Percentiles rank a stretch among this genome's conserved stretches.
These are phyloP conservation scores for Antheraea pernyi DNA, from an alignment of 1,140 invertebrate species.

Conservation along the genomic window DNA sequence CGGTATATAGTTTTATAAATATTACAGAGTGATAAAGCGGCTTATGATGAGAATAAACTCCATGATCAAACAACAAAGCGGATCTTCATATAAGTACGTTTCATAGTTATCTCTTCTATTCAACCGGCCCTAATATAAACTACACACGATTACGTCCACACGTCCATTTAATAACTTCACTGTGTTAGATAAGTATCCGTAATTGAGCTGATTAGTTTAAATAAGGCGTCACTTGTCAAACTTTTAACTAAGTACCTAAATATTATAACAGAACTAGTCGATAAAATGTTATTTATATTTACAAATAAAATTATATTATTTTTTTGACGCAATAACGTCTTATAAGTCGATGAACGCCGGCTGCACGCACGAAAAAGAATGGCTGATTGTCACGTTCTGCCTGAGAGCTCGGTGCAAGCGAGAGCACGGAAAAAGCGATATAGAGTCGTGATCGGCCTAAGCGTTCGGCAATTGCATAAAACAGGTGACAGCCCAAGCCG, in stretches of 20 bases:
- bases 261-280: background rate
- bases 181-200: background rate
- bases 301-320: too few relatives aligned
- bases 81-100: background rate
- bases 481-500: too few relatives aligned
- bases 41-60: background rate
- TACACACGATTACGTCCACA: background rate
- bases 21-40: background rate
- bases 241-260: background rate
- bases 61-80: too few relatives aligned
- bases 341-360: too few relatives aligned
- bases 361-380: too few relatives aligned
- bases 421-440: too few relatives aligned
- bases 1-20: too few relatives aligned
- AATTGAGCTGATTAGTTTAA: conserved; percentile 13
- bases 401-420: too few relatives aligned
- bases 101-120: background rate
- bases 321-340: too few relatives aligned
- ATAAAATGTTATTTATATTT: background rate
- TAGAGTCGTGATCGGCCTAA: too few relatives aligned
- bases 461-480: too few relatives aligned
- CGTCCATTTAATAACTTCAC: background rate
- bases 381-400: too few relatives aligned
- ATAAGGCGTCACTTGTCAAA: background rate
- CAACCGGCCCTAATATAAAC: background rate